Percentiles rank a stretch among this genome's conserved stretches.
These are phyloP conservation scores for Bovichtus diacanthus DNA, from an alignment of 2,797 vertebrate species.

Conservation along the genomic window DNA sequence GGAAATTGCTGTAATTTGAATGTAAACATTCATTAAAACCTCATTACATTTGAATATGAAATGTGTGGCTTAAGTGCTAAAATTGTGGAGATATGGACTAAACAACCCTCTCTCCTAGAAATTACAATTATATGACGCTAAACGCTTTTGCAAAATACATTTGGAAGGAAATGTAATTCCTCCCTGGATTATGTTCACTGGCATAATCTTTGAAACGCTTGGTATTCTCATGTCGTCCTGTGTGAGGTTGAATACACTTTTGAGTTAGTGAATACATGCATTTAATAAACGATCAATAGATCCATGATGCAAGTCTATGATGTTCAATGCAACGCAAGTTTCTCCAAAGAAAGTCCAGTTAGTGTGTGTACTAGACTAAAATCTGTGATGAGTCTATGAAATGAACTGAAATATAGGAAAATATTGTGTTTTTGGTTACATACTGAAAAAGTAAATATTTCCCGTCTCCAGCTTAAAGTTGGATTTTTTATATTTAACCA, in stretches of 20 bases:
- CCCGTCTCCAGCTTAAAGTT: neutral
- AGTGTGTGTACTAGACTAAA: neutral
- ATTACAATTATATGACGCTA: conserved; percentile 23
- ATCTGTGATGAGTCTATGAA: neutral
- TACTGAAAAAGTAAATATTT: neutral
- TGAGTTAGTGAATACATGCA: neutral
- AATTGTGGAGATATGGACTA: conserved; percentile 23
- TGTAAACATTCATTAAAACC: conserved; percentile 63
- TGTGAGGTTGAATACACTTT: neutral
- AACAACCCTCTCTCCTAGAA: conserved; percentile 13
- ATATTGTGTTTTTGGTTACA: neutral
- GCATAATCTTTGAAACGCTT: neutral
- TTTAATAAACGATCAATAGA: neutral
- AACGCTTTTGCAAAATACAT: conserved; percentile 32
- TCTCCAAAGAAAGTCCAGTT: neutral
- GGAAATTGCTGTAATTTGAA: conserved; percentile 38
- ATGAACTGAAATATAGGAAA: neutral
- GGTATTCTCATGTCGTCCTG: neutral
- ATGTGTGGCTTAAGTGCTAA: conserved; percentile 39
- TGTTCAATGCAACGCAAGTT: neutral
- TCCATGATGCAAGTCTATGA: neutral
- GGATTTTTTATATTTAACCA: neutral
- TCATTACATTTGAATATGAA: conserved; percentile 32
- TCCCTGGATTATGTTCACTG: conserved; percentile 21
- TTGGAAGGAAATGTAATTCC: conserved; percentile 45